Evolutionary conservation across 2,113 vertebrate species (phyloP), one percentile per base, ranked within the genome.

Genomic region (Psittacus erithacus): DNA sequence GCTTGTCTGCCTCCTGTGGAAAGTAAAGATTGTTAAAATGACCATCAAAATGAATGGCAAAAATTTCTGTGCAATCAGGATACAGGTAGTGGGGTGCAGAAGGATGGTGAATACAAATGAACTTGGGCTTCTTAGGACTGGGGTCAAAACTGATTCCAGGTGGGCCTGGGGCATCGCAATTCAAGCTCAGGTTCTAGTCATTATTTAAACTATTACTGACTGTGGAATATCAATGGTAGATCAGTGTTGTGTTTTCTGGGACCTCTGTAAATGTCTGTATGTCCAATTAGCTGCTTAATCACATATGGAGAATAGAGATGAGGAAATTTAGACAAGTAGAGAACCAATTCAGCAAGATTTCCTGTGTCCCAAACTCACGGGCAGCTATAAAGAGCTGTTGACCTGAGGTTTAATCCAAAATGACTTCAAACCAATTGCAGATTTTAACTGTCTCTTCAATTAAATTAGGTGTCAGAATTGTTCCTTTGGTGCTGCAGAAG

Each of bases 1-100:
- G 98, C 98, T 67, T 95, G 98, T 96, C 98, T 98, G 60, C 99
- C 98, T 94, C 97, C 99, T 99, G 74, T 28, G 28, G 84, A 92
- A 74, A 75, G 27, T 92, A 75, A 16, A 96, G 22, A 89, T 28
- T 59, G 46, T 80, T 65, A 88, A 78, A 95, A 75, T 57, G 35
- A 50, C 55, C 16, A 11, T 85, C 15, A 59, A 53, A 80, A 67
- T 23, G 52, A 90, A 59, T 43, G 39, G 31, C n/a, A 67, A 69
- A 78, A 43, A 62, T 70, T 69, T 87, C 77, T 89, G 15, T 77
- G 38, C 62, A 59, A 65, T 92, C 80, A 89, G 63, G 38, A 43
- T 10, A 62, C 29, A 76, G 55, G 49, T 33, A 86, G 31, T 62
- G 77, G 71, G 29, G n/a, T 49, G n/a, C 44, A 62, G 47, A 59